These are phyloP conservation scores for Melanotaenia maccullochi DNA, from an alignment of 2,797 vertebrate species.

Conservation along the genomic window DNA sequence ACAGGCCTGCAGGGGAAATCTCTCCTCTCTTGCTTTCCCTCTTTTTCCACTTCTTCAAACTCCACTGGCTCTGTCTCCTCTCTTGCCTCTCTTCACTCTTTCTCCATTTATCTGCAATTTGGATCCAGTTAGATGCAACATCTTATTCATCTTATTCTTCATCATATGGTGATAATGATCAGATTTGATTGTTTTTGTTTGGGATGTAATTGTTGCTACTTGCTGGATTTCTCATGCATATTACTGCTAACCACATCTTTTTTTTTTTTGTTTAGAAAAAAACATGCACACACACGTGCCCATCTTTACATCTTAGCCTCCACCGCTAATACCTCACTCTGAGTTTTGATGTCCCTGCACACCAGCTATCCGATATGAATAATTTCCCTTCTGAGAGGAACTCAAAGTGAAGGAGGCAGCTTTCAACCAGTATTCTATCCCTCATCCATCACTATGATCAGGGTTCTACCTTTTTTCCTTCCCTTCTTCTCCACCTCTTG, in stretches of 20 bases:
- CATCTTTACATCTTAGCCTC: background rate
- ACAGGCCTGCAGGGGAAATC: constrained; percentile 73
- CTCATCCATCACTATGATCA: constrained; percentile 72
- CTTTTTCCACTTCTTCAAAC: constrained; percentile 67
- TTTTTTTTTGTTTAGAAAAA: constrained; percentile 21
- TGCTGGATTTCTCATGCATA: constrained; percentile 31
- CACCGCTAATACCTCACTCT: constrained; percentile 2
- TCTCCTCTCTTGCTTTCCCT: constrained; percentile 44
- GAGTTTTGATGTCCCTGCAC: constrained; percentile 19
- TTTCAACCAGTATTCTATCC: constrained; percentile 49
- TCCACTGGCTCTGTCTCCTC: constrained; percentile 47
- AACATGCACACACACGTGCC: background rate
- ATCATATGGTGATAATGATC: constrained; percentile 37
- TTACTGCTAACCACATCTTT: constrained; percentile 13
- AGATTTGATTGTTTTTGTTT: constrained; percentile 49
- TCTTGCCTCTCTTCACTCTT: constrained; percentile 40
- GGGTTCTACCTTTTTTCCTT: constrained; percentile 35
- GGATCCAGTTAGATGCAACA: constrained; percentile 26
- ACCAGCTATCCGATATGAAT: constrained; percentile 13
- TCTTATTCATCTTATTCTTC: constrained; percentile 9
- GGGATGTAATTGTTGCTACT: constrained; percentile 19
- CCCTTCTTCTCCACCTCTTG: constrained; percentile 21
- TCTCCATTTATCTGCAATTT: constrained; percentile 39
- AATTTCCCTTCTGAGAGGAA: constrained; percentile 33
- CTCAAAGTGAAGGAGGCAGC: constrained; percentile 39